Conservation (phyloP, 1,140 invertebrate genomes). For the Neodiprion pinetum region DNA sequence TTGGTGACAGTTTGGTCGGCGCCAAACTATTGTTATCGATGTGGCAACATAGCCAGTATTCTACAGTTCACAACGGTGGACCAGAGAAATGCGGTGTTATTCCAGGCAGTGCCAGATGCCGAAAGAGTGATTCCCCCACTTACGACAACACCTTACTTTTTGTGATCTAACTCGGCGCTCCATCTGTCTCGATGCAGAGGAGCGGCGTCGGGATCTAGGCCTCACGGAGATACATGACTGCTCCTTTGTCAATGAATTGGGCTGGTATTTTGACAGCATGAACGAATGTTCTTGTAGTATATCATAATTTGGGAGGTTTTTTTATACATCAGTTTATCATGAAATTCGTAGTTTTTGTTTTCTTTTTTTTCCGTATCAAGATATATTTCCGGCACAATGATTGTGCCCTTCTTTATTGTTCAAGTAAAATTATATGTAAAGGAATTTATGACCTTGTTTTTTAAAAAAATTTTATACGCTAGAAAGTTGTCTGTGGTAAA, state of each 20-base stretch:
- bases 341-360: neutral
- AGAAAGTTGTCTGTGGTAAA: constrained; percentile 31
- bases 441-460: neutral
- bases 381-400: neutral
- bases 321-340: constrained; percentile 33
- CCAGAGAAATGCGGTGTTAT: constrained; percentile 84
- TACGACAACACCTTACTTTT: constrained; percentile 95
- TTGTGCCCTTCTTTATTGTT: neutral
- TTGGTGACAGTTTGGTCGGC: constrained; percentile 97
- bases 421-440: neutral
- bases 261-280: constrained; percentile 41
- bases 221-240: constrained; percentile 41
- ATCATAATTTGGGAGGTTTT: constrained; percentile 17
- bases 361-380: constrained; percentile 2
- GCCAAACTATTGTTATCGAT: constrained; percentile 96
- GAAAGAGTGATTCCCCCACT: constrained; percentile 90
- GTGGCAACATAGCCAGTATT: constrained; percentile 93
- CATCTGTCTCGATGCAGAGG: constrained; percentile 39
- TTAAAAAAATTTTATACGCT: constrained; percentile 35
- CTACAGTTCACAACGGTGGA: constrained; percentile 82
- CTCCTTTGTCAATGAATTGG: constrained; percentile 33
- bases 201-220: constrained; percentile 38
- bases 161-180: constrained; percentile 68
- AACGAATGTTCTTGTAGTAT: constrained; percentile 30
- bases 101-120: constrained; percentile 92